Conservation (phyloP, 2,113 vertebrate genomes). For the Tichodroma muraria region DNA sequence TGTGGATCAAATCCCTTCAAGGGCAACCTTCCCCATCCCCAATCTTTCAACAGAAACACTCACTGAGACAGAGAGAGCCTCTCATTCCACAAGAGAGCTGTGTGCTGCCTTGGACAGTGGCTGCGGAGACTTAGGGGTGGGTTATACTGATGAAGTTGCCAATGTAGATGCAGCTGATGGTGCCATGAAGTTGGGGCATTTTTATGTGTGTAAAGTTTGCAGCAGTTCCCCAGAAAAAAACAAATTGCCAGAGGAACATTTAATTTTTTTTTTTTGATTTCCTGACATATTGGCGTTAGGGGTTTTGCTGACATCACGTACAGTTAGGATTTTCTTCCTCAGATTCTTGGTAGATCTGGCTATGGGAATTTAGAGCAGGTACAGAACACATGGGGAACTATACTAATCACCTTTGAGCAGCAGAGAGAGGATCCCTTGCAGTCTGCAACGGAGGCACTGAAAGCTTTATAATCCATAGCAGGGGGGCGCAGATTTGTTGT, state of each 20-base stretch:
- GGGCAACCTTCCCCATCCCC: not conserved
- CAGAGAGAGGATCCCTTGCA: not conserved
- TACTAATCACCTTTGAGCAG: not conserved
- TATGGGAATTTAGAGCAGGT: not conserved
- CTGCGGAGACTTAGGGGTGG: not conserved
- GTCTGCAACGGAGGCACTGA: not conserved
- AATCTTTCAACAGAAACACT: not conserved
- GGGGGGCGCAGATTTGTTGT: not conserved
- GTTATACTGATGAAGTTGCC: not conserved
- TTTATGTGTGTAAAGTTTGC: not conserved
- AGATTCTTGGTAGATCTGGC: not conserved
- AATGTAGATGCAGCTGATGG: not conserved
- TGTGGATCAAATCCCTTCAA: not conserved
- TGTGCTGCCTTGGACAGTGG: not conserved
- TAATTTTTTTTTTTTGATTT: not conserved
- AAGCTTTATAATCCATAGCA: not conserved
- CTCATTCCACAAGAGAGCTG: not conserved
- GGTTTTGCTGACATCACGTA: not conserved
- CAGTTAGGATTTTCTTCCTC: not conserved
- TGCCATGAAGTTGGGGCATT: not conserved
- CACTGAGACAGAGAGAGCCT: not conserved
- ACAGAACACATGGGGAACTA: fast-evolving
- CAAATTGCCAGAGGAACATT: not conserved
- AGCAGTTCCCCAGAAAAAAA: not conserved
- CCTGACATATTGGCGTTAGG: not conserved